A percentile compares a stretch with the other conserved stretches of the same genome.
phyloP scores from a whole-genome alignment of 2,888 invertebrate species.

The Leptodirus hochenwartii region DNA sequence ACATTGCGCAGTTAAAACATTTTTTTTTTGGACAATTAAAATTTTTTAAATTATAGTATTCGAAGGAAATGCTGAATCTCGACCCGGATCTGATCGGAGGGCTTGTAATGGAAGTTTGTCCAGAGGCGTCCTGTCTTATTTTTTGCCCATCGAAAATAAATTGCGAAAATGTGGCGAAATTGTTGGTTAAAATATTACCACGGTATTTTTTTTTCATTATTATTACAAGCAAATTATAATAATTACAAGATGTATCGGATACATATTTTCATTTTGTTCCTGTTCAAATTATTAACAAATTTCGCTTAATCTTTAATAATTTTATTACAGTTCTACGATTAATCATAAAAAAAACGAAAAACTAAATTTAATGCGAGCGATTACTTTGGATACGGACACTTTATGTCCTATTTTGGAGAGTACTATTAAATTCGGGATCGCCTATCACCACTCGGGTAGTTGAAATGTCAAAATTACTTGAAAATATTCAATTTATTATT shows the following conservation, averaged over 20 bases:
- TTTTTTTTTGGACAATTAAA: conserved; percentile 7
- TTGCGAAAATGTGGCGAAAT: conserved; percentile 74
- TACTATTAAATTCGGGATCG: conserved; percentile 65
- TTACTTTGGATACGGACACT: conserved; percentile 42
- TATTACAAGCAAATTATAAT: too few species aligned
- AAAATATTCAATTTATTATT: conserved; percentile 4
- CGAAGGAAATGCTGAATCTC: conserved; percentile 32
- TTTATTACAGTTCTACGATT: conserved; percentile 29
- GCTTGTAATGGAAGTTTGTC: conserved; percentile 64
- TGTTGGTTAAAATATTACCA: conserved; percentile 55
- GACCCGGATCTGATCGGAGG: conserved; percentile 73
- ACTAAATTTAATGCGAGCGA: conserved; percentile 35
- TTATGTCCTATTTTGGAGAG: conserved; percentile 46
- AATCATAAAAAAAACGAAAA: conserved; percentile 40
- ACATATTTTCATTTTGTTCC: too few species aligned
- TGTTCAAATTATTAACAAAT: too few species aligned
- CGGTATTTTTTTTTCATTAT: conserved; percentile 36
- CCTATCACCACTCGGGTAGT: conserved; percentile 74
- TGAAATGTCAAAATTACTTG: conserved; percentile 5
- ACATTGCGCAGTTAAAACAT: conserved; percentile 12
- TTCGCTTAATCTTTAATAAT: too few species aligned
- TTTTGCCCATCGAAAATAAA: conserved; percentile 89
- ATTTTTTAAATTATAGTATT: conserved; percentile 32
- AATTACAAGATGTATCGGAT: too few species aligned
- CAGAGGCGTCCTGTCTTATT: conserved; percentile 62